A percentile compares a stretch with the other conserved stretches of the same genome.
These are phyloP conservation scores for Macrobrachium nipponense DNA, from an alignment of 1,140 invertebrate genomes.

Conservation along the genomic window DNA sequence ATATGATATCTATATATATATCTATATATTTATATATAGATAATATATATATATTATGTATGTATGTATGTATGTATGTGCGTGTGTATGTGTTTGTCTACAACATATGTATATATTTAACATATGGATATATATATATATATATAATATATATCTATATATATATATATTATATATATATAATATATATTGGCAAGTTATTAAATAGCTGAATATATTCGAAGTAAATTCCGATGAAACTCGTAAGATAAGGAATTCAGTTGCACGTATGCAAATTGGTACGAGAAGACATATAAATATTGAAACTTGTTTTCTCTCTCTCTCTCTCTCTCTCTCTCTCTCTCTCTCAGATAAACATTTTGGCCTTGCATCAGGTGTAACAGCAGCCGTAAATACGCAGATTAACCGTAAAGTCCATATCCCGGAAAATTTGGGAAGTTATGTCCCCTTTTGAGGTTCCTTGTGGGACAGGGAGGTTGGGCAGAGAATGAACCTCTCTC, in stretches of 20 bases:
- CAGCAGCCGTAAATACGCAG: no score
- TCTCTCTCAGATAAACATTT: no score
- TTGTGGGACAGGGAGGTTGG: background rate
- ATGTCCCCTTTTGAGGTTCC: no score
- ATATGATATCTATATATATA: constrained; percentile 27
- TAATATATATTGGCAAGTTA: background rate
- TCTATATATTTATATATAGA: background rate
- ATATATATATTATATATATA: background rate
- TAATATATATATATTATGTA: constrained; percentile 1
- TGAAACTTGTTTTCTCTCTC: background rate
- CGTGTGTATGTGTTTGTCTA: constrained; percentile 9
- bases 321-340: background rate
- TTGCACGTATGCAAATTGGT: background rate
- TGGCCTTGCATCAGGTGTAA: no score
- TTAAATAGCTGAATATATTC: constrained; percentile 12
- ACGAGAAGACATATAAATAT: background rate
- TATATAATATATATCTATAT: constrained; percentile 13
- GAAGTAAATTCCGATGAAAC: constrained; percentile 5
- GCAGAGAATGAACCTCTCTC: no score
- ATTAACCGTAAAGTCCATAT: no score
- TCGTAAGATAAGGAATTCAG: no score
- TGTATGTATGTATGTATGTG: background rate
- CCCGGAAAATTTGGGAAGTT: no score
- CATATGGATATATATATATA: constrained; percentile 28
- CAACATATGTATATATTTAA: constrained; percentile 34